phyloP scores from a whole-genome alignment of 2,888 invertebrate species.

The Sphaerophoria taeniata region DNA sequence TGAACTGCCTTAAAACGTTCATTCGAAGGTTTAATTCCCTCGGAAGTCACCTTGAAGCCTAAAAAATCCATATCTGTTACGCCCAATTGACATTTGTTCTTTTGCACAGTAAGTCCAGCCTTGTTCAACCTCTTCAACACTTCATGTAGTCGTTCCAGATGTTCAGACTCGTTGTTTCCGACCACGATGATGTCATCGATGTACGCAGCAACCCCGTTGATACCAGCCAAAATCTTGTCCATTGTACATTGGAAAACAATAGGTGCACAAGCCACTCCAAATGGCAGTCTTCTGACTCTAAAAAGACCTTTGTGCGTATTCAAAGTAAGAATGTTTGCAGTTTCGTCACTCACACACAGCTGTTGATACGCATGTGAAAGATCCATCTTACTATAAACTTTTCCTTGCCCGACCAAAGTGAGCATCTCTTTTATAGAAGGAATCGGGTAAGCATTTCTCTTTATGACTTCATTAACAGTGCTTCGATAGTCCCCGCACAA shows the following conservation, averaged over 20 bases:
- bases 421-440: constrained; percentile 8
- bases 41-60: neutral
- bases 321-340: neutral
- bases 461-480: constrained; percentile 43
- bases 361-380: constrained; percentile 29
- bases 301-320: neutral
- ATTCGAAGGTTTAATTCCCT: neutral
- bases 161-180: neutral
- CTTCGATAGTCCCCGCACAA: constrained; percentile 39
- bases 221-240: neutral
- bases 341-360: neutral
- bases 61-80: neutral
- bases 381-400: constrained; percentile 19
- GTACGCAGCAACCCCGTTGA: no score
- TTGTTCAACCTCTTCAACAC: neutral
- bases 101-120: neutral
- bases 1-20: neutral
- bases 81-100: neutral
- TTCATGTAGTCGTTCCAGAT: neutral
- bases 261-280: neutral
- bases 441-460: constrained; percentile 31
- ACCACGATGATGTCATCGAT: no score
- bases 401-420: constrained; percentile 2
- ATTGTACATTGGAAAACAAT: neutral
- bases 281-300: neutral